phyloP scores from a whole-genome alignment of 2,113 vertebrate species.

The Sinocyclocheilus anshuiensis region DNA sequence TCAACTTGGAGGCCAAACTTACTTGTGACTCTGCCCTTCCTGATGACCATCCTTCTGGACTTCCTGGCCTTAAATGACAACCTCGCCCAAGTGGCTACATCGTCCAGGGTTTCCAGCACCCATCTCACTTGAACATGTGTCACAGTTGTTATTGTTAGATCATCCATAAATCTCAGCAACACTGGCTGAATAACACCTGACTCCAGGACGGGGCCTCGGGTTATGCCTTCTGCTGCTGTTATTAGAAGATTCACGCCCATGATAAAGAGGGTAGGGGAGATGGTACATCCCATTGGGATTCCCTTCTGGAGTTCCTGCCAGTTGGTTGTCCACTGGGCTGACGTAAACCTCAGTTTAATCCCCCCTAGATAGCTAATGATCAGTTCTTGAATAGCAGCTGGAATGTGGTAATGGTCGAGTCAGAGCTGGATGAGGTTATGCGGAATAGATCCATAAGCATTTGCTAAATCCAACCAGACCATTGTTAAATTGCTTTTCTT shows the following conservation, averaged over 20 bases:
- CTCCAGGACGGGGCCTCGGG: too few species aligned
- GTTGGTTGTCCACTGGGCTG: not conserved
- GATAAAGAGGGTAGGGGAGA: not conserved
- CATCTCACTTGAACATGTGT: not conserved
- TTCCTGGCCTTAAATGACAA: not conserved
- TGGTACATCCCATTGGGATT: not conserved
- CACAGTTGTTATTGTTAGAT: not conserved
- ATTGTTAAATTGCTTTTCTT: not conserved
- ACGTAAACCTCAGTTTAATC: not conserved
- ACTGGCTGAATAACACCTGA: not conserved
- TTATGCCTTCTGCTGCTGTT: too few species aligned
- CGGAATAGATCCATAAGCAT: not conserved
- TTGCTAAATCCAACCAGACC: not conserved
- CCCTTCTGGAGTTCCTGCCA: not conserved
- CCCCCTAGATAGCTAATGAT: not conserved
- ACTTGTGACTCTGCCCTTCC: too few species aligned
- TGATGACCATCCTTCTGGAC: too few species aligned
- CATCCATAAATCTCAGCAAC: not conserved
- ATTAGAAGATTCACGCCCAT: not conserved
- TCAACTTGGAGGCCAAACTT: too few species aligned
- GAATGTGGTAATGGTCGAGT: not conserved
- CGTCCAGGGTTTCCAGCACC: not conserved
- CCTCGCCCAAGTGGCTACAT: not conserved
- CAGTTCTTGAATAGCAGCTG: not conserved
- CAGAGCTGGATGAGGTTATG: not conserved